A percentile compares a stretch with the other conserved stretches of the same genome.
Conservation (phyloP, 2,113 vertebrate species). For the Perccottus glenii region DNA sequence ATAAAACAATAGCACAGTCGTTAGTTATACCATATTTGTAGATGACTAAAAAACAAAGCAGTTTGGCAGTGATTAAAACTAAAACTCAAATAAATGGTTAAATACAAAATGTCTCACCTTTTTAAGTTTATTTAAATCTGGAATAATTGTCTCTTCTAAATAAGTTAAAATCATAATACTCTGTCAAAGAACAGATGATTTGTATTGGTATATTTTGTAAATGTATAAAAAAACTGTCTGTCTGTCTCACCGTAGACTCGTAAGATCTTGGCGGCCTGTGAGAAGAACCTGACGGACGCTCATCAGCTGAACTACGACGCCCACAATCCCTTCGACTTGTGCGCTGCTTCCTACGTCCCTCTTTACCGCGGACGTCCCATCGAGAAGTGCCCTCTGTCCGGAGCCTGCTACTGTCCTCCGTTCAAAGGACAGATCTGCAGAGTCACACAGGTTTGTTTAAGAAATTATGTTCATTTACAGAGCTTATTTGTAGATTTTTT, state of each 20-base stretch:
- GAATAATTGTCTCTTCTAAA: no score
- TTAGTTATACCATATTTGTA: no score
- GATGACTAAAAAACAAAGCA: no score
- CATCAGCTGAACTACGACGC: conserved; percentile 95
- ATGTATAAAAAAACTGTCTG: background rate
- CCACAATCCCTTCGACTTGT: conserved; percentile 98
- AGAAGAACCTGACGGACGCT: conserved; percentile 90
- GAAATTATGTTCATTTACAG: background rate
- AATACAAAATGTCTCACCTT: no score
- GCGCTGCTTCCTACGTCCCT: conserved; percentile 90
- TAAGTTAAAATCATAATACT: no score
- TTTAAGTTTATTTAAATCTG: no score
- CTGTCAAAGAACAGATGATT: no score
- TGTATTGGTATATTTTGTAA: no score
- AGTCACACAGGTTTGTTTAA: conserved; percentile 79
- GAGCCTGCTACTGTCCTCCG: conserved; percentile 91
- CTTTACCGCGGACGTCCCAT: conserved; percentile 93
- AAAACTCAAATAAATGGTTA: no score
- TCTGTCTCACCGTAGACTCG: conserved; percentile 81
- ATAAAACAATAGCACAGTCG: no score
- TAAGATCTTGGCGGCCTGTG: conserved; percentile 94
- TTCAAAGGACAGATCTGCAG: conserved; percentile 94
- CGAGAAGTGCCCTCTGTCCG: conserved; percentile 94
- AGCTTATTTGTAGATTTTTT: background rate
- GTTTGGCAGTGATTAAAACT: no score